Conservation (phyloP, 2,113 vertebrate species). For the Ivindomyrus marchei region DNA sequence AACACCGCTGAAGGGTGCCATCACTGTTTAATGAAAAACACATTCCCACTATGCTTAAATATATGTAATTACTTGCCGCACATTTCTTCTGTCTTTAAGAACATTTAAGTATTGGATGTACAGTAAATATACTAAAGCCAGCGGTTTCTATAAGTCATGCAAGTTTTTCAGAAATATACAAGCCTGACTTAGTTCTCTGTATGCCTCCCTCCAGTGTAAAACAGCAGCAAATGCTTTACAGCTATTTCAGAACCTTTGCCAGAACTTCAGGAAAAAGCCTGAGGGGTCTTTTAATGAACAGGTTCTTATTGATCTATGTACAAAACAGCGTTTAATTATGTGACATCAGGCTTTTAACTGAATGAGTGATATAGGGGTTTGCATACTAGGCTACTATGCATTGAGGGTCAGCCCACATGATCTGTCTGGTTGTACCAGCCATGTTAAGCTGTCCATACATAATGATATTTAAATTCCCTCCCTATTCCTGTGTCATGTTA, state of each 20-base stretch:
- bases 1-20: neutral
- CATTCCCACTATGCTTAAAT: neutral
- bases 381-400: constrained; percentile 44
- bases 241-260: constrained; percentile 40
- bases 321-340: constrained; percentile 69
- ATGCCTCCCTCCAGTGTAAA: constrained; percentile 15
- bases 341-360: constrained; percentile 60
- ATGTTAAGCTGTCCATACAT: neutral
- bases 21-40: neutral
- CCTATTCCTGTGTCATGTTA: neutral
- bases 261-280: constrained; percentile 40
- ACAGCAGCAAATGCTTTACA: constrained; percentile 32
- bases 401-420: constrained; percentile 43
- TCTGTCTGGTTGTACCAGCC: constrained; percentile 29
- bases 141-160: neutral
- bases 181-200: neutral
- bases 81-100: neutral
- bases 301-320: constrained; percentile 63
- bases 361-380: constrained; percentile 50
- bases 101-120: neutral
- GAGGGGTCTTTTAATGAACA: constrained; percentile 65
- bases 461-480: neutral
- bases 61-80: neutral
- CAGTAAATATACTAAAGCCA: neutral
- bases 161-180: neutral